Evolutionary conservation across 2,888 invertebrate species (phyloP).

Genomic region (Phlogophora meticulosa): DNA sequence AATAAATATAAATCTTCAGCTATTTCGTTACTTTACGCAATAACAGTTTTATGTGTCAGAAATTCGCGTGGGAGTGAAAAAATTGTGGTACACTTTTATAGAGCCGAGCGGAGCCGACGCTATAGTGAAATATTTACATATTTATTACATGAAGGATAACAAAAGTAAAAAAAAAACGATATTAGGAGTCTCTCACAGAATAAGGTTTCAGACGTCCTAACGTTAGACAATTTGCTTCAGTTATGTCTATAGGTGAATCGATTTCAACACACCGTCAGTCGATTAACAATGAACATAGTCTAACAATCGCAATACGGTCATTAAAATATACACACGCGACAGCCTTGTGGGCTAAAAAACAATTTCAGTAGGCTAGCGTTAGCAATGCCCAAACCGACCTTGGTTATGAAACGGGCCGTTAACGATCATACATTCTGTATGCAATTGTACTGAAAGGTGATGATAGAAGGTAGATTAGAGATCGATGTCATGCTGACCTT

Average conservation of each 20-base stretch:
- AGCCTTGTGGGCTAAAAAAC: slow-evolving; percentile 47
- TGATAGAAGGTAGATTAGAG: slow-evolving; percentile 19
- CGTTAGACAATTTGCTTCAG: background rate
- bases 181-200: background rate
- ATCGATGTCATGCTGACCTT: slow-evolving; percentile 26
- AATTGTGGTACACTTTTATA: slow-evolving; percentile 16
- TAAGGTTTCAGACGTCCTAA: background rate
- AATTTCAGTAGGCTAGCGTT: slow-evolving; percentile 50
- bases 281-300: slow-evolving; percentile 13
- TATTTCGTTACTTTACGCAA: slow-evolving; percentile 59
- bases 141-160: background rate
- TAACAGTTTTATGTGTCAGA: slow-evolving; percentile 47
- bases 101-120: no score
- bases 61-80: slow-evolving; percentile 39
- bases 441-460: slow-evolving; percentile 35
- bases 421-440: slow-evolving; percentile 33
- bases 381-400: slow-evolving; percentile 56
- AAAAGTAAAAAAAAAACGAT: background rate
- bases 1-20: slow-evolving; percentile 62
- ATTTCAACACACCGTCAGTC: slow-evolving; percentile 1
- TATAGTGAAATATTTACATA: slow-evolving; percentile 36
- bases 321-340: slow-evolving; percentile 36
- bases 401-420: slow-evolving; percentile 41
- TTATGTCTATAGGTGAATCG: slow-evolving; percentile 1
- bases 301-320: slow-evolving; percentile 14